A percentile compares a stretch with the other conserved stretches of the same genome.
phyloP scores from a whole-genome alignment of 2,113 vertebrate genomes.

The Mustela nigripes region DNA sequence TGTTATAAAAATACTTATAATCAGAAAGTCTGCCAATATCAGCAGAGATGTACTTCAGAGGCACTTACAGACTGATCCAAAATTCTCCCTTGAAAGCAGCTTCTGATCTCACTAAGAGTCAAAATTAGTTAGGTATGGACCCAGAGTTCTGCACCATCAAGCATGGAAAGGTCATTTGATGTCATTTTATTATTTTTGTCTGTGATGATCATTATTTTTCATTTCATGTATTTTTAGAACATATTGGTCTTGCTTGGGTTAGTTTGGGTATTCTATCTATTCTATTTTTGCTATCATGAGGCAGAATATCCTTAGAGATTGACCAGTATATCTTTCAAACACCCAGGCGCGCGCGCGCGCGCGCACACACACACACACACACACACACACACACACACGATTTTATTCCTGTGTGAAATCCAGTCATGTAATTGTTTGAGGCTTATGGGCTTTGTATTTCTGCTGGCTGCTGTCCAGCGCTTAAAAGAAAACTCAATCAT shows the following conservation, averaged over 20 bases:
- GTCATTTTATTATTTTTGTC: background rate
- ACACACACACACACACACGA: background rate
- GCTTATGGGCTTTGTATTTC: slow-evolving; percentile 29
- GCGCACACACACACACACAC: background rate
- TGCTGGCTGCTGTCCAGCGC: slow-evolving; percentile 61
- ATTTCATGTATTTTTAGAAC: background rate
- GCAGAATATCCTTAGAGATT: background rate
- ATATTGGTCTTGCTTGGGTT: background rate
- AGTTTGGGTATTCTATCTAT: background rate
- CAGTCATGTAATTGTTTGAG: slow-evolving; percentile 51
- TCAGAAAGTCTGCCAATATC: background rate
- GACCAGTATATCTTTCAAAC: background rate
- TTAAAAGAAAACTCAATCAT: slow-evolving; percentile 63
- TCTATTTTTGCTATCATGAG: background rate
- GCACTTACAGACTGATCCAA: background rate
- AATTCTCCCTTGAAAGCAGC: background rate
- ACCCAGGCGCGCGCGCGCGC: background rate
- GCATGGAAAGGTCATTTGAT: background rate
- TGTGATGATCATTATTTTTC: background rate
- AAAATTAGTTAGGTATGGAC: background rate
- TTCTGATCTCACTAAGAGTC: background rate
- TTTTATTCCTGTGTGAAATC: background rate
- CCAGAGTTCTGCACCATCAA: background rate
- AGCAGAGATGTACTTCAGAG: background rate
- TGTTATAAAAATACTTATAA: slow-evolving; percentile 65